These are phyloP conservation scores for Sigmodon hispidus DNA, from an alignment of 2,113 vertebrate species.

Conservation along the genomic window DNA sequence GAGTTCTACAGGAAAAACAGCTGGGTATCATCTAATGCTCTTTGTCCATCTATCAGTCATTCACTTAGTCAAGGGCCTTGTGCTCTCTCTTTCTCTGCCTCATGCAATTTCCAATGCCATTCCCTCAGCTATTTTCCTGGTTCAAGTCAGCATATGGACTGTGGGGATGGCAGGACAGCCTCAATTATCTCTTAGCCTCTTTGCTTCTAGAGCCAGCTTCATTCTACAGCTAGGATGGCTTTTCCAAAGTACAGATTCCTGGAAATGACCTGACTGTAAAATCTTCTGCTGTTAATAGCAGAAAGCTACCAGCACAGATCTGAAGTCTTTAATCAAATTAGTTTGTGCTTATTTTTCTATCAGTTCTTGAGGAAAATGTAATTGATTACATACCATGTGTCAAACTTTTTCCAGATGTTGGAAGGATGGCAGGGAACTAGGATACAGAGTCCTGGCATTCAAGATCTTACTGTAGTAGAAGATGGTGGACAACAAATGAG, in stretches of 20 bases:
- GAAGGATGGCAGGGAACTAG: background rate
- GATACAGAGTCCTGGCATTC: background rate
- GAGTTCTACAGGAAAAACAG: background rate
- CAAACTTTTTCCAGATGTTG: background rate
- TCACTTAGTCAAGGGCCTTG: background rate
- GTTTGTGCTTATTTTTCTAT: background rate
- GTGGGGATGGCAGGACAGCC: background rate
- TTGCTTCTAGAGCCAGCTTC: background rate
- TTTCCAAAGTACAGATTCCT: background rate
- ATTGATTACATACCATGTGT: background rate
- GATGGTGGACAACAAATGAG: background rate
- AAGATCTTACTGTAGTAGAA: background rate
- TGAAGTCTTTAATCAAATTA: background rate
- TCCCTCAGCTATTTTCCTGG: background rate
- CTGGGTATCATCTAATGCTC: no score
- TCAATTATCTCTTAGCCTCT: background rate
- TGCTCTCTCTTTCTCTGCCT: background rate
- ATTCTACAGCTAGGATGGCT: background rate
- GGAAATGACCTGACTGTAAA: background rate
- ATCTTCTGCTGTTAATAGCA: background rate
- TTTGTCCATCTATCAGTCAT: background rate
- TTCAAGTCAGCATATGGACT: background rate
- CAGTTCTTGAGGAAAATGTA: background rate
- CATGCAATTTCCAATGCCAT: background rate
- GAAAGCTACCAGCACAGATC: background rate